These are phyloP conservation scores for Sceloporus undulatus DNA, from an alignment of 2,113 vertebrate species.

Conservation along the genomic window DNA sequence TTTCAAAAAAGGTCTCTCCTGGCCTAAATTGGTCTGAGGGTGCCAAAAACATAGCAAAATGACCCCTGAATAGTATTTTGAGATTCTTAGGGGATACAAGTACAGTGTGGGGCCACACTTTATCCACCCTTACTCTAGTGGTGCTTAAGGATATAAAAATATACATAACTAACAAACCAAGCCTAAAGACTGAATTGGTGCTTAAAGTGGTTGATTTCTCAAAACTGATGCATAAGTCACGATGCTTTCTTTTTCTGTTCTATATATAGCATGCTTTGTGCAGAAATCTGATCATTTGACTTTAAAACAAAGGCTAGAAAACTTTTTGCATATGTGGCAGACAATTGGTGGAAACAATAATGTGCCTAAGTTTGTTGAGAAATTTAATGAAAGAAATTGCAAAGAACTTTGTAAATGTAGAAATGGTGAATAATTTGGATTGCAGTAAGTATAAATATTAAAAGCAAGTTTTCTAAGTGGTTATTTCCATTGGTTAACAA, in stretches of 20 bases:
- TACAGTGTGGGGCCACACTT: no score
- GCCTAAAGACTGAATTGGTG: not conserved
- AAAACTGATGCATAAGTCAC: not conserved
- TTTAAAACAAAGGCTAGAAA: slow-evolving; percentile 25
- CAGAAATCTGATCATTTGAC: not conserved
- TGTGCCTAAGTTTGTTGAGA: not conserved
- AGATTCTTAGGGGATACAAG: no score
- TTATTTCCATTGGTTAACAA: slow-evolving; percentile 5
- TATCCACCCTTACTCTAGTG: no score
- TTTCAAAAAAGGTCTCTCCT: no score
- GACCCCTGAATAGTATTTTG: no score
- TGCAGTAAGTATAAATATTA: slow-evolving; percentile 36
- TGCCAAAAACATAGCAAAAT: no score
- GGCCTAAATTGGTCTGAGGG: no score
- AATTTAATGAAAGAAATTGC: not conserved
- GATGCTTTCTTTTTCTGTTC: not conserved
- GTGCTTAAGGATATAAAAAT: no score
- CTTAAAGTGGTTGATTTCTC: not conserved
- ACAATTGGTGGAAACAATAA: not conserved
- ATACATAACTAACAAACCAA: not conserved
- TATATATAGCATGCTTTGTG: not conserved
- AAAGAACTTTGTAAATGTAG: not conserved
- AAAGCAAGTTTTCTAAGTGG: not conserved
- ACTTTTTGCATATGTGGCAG: not conserved
- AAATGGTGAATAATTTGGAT: slow-evolving; percentile 1